Percentiles rank a stretch among this genome's conserved stretches.
phyloP scores from a whole-genome alignment of 2,113 vertebrate species.

The Macrotis lagotis region DNA sequence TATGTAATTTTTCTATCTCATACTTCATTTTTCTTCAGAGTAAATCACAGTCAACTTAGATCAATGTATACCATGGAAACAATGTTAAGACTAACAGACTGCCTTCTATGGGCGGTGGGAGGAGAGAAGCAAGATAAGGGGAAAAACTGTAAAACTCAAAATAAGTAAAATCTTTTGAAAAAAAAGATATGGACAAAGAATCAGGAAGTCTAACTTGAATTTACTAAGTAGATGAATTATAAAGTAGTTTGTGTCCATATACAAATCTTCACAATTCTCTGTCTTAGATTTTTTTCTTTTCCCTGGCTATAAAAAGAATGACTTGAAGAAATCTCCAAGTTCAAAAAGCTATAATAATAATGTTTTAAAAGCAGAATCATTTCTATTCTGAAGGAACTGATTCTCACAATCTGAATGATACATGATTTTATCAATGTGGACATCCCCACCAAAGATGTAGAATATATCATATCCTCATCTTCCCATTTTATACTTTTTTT shows the following conservation, averaged over 20 bases:
- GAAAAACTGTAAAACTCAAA: too few species aligned
- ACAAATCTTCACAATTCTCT: neutral
- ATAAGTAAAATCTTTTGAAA: too few species aligned
- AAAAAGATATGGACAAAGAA: neutral
- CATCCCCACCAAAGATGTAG: neutral
- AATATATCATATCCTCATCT: neutral
- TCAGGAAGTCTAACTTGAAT: neutral
- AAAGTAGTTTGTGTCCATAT: neutral
- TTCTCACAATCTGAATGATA: conserved; percentile 38
- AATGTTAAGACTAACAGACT: too few species aligned
- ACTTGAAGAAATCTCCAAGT: neutral
- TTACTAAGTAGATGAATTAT: neutral
- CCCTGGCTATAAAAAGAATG: neutral
- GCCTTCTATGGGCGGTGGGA: too few species aligned
- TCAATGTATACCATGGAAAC: too few species aligned
- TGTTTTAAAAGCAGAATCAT: neutral
- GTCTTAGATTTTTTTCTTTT: neutral
- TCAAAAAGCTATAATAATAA: conserved; percentile 16
- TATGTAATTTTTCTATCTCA: too few species aligned
- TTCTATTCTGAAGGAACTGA: conserved; percentile 33
- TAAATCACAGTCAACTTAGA: too few species aligned
- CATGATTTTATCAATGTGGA: neutral
- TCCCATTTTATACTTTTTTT: neutral
- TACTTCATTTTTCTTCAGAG: too few species aligned
- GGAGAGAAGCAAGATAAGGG: too few species aligned